Percentiles rank a stretch among this genome's conserved stretches.
Conservation (phyloP, 2,113 vertebrate species). For the Oreochromis aureus region DNA sequence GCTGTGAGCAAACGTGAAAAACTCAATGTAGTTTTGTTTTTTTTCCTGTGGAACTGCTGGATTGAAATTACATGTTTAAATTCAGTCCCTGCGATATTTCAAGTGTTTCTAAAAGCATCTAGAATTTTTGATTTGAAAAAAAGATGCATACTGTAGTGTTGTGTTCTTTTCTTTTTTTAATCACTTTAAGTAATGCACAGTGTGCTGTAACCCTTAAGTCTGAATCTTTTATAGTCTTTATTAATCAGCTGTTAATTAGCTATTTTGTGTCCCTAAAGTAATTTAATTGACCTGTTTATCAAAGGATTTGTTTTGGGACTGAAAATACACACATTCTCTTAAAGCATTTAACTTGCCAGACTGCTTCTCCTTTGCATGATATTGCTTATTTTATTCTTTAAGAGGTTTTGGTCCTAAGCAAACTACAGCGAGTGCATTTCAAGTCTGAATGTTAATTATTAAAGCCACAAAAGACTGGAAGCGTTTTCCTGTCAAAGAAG, state of each 20-base stretch:
- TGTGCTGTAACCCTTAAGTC: not conserved
- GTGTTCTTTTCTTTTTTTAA: not conserved
- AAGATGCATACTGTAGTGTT: not conserved
- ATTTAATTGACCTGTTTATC: not conserved
- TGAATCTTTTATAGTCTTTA: not conserved
- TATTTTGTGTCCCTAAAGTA: not conserved
- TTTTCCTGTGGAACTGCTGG: not conserved
- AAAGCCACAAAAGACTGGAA: not conserved
- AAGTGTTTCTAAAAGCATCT: not conserved
- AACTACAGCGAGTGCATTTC: not conserved
- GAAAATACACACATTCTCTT: not conserved
- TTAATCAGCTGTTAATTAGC: not conserved
- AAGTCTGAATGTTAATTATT: not conserved
- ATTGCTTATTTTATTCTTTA: not conserved
- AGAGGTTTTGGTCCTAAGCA: not conserved
- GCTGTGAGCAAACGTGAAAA: not conserved
- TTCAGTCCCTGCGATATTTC: not conserved
- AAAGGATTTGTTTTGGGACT: not conserved
- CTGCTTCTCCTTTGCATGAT: not conserved
- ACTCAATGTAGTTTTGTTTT: not conserved
- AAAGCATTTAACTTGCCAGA: not conserved
- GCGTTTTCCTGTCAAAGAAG: not conserved
- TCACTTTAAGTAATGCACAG: not conserved
- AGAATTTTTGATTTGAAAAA: not conserved
- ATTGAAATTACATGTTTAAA: not conserved